These are phyloP conservation scores for Ectemnius cavifrons DNA, from an alignment of 2,888 invertebrate genomes.

Conservation along the genomic window DNA sequence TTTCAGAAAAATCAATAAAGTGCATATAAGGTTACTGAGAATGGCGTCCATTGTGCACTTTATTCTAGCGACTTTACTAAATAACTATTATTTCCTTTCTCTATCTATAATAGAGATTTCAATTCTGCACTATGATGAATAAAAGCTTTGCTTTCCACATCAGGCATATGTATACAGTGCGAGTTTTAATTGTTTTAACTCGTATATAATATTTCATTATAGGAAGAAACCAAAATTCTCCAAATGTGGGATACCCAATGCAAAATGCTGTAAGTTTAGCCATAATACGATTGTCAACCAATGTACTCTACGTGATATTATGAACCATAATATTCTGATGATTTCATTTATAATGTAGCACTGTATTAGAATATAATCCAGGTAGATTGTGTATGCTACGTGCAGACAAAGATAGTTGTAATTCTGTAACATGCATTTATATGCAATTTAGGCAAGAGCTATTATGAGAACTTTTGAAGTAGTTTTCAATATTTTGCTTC, in stretches of 20 bases:
- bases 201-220: conserved; percentile 24
- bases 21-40: conserved; percentile 35
- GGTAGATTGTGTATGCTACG: background rate
- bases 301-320: background rate
- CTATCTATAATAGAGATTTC: background rate
- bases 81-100: background rate
- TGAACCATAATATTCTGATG: conserved; percentile 12
- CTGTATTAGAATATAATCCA: background rate
- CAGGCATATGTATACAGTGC: too few species aligned
- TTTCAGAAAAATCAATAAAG: conserved; percentile 49
- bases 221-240: conserved; percentile 49
- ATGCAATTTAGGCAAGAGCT: background rate
- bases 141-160: background rate
- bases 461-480: background rate
- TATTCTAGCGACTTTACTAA: conserved; percentile 13
- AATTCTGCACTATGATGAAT: background rate
- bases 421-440: background rate
- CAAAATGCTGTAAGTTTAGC: conserved; percentile 49
- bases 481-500: background rate
- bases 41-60: conserved; percentile 45
- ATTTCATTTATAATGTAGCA: conserved; percentile 6
- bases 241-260: conserved; percentile 39
- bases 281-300: conserved; percentile 1
- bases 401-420: background rate
- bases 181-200: background rate